Evolutionary conservation across 1,140 invertebrate species (phyloP).

Genomic region (Augochlora pura): DNA sequence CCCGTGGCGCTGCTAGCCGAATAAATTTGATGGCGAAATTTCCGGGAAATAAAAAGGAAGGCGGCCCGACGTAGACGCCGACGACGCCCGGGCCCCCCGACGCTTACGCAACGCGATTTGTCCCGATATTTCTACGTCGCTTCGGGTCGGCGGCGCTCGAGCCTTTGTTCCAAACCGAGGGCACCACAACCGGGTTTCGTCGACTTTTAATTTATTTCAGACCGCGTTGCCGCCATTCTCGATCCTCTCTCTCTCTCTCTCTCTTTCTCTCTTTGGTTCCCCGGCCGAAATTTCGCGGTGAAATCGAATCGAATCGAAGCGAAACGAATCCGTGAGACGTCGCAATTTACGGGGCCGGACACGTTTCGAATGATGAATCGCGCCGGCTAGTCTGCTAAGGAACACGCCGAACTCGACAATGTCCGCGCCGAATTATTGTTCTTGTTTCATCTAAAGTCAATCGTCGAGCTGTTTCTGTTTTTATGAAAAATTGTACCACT

Average conservation of each 20-base stretch:
- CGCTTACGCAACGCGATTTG: conserved; percentile 74
- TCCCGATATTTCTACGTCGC: conserved; percentile 59
- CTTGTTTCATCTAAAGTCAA: neutral
- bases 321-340: conserved; percentile 16
- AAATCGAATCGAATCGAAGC: conserved; percentile 43
- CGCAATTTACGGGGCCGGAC: conserved; percentile 26
- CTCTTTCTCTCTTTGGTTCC: too few species aligned
- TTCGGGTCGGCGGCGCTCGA: neutral
- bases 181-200: conserved; percentile 21
- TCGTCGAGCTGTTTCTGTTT: too few species aligned
- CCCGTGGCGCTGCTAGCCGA: conserved; percentile 36
- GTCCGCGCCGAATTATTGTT: neutral
- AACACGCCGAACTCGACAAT: conserved; percentile 2
- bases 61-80: conserved; percentile 27
- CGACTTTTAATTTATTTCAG: conserved; percentile 55
- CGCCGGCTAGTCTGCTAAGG: neutral
- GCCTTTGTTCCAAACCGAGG: conserved; percentile 49
- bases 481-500: neutral
- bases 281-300: conserved; percentile 33
- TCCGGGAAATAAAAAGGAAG: conserved; percentile 68
- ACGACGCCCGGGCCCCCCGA: conserved; percentile 16
- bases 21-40: conserved; percentile 58
- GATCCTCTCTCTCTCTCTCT: too few species aligned
- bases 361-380: conserved; percentile 32
- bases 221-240: conserved; percentile 2